These are phyloP conservation scores for Coryphaenoides rupestris DNA, from an alignment of 2,113 vertebrate genomes.

Conservation along the genomic window DNA sequence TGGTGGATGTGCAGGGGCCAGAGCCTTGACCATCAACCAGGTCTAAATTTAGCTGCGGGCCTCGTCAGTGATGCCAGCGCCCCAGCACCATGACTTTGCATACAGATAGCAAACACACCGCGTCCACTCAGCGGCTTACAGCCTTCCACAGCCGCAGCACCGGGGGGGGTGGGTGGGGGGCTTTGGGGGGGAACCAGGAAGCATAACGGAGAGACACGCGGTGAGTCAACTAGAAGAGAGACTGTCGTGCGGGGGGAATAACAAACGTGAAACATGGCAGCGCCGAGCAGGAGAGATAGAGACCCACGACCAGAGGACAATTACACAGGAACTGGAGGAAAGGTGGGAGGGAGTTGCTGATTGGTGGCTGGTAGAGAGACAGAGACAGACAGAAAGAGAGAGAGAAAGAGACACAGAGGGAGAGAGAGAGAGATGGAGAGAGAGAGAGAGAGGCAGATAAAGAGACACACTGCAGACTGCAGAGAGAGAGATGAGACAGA, in stretches of 20 bases:
- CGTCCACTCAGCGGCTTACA: slow-evolving; percentile 22
- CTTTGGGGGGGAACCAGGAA: background rate
- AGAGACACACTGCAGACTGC: too few species aligned
- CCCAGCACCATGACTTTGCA: slow-evolving; percentile 62
- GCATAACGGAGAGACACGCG: background rate
- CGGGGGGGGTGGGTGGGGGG: background rate
- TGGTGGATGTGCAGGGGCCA: slow-evolving; percentile 52
- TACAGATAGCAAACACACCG: slow-evolving; percentile 49
- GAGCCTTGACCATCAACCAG: slow-evolving; percentile 38
- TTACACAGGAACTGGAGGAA: background rate
- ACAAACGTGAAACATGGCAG: too few species aligned
- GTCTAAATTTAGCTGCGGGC: slow-evolving; percentile 64
- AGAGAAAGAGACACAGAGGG: background rate
- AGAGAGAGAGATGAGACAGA: too few species aligned
- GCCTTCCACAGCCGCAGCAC: background rate
- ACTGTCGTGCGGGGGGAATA: too few species aligned
- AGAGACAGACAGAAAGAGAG: background rate
- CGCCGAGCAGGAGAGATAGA: background rate
- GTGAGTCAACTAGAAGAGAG: too few species aligned
- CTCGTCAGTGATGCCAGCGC: slow-evolving; percentile 58
- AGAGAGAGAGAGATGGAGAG: background rate
- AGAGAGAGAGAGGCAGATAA: slow-evolving; percentile 9
- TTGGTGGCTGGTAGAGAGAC: too few species aligned
- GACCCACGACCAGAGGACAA: background rate
- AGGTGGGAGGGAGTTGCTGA: background rate